These are phyloP conservation scores for Diceros bicornis DNA, from an alignment of 2,797 vertebrate genomes.

Conservation along the genomic window DNA sequence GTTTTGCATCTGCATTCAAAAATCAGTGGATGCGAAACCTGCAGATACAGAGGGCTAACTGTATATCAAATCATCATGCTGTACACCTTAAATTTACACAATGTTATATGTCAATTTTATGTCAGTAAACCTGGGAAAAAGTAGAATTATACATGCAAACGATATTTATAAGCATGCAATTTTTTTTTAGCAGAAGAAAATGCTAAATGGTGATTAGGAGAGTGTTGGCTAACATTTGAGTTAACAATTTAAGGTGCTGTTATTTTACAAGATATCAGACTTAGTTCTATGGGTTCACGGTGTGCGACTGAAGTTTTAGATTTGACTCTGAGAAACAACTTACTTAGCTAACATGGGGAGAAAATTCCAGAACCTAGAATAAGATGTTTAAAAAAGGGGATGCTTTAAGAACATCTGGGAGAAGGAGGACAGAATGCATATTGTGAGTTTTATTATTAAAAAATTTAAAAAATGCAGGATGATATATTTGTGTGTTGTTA, in stretches of 20 bases:
- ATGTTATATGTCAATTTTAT: not conserved
- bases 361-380: not conserved
- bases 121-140: not conserved
- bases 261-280: not conserved
- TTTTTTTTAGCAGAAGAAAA: slow-evolving; percentile 31
- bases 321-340: not conserved
- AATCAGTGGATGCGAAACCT: too few relatives aligned
- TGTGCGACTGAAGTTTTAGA: not conserved
- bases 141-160: not conserved
- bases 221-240: not conserved
- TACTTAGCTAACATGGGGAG: not conserved
- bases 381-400: not conserved
- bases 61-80: not conserved
- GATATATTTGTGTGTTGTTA: not conserved
- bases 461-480: not conserved
- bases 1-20: too few relatives aligned
- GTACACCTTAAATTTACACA: not conserved
- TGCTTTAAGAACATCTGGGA: not conserved
- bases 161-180: not conserved
- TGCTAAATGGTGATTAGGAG: not conserved
- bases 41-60: too few relatives aligned
- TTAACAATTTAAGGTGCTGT: not conserved
- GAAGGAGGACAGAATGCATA: not conserved
- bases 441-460: not conserved
- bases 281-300: not conserved